Evolutionary conservation across 2,888 invertebrate species (phyloP).

Genomic region (Drosophila bunnanda): DNA sequence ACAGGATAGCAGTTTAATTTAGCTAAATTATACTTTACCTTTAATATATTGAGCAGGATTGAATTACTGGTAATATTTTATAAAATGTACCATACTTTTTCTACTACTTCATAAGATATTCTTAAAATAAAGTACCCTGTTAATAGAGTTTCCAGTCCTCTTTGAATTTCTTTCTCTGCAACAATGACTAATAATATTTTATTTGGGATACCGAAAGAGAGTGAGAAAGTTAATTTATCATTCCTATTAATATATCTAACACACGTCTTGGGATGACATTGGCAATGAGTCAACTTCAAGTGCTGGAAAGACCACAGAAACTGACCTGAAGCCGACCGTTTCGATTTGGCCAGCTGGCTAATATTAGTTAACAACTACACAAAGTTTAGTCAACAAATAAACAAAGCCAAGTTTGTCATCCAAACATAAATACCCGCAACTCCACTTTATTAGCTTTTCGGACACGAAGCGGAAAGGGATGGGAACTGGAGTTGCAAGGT

Average conservation of each 20-base stretch:
- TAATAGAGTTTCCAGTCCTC: not conserved
- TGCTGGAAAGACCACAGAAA: slow-evolving; percentile 22
- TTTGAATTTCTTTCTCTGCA: not conserved
- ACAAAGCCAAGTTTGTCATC: slow-evolving; percentile 15
- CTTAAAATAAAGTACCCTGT: too few relatives aligned
- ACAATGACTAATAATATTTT: slow-evolving; percentile 25
- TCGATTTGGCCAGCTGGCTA: slow-evolving; percentile 36
- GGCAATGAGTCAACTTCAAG: slow-evolving; percentile 36
- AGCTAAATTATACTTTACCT: not conserved
- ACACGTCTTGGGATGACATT: slow-evolving; percentile 22
- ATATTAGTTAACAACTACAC: slow-evolving; percentile 41
- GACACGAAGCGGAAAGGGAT: slow-evolving; percentile 10
- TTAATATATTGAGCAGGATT: not conserved
- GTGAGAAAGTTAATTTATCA: slow-evolving; percentile 33
- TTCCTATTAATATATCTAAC: slow-evolving; percentile 7
- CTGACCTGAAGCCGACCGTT: slow-evolving; percentile 23
- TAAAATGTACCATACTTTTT: too few relatives aligned
- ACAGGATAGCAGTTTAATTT: not conserved
- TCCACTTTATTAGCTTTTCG: slow-evolving; percentile 20
- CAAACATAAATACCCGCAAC: slow-evolving; percentile 23
- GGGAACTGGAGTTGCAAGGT: slow-evolving; percentile 36
- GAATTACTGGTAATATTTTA: not conserved
- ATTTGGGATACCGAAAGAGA: slow-evolving; percentile 7
- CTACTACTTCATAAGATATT: too few relatives aligned
- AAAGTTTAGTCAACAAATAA: slow-evolving; percentile 18